phyloP scores from a whole-genome alignment of 2,888 invertebrate species.

The Heteromyza rotundicornis region DNA sequence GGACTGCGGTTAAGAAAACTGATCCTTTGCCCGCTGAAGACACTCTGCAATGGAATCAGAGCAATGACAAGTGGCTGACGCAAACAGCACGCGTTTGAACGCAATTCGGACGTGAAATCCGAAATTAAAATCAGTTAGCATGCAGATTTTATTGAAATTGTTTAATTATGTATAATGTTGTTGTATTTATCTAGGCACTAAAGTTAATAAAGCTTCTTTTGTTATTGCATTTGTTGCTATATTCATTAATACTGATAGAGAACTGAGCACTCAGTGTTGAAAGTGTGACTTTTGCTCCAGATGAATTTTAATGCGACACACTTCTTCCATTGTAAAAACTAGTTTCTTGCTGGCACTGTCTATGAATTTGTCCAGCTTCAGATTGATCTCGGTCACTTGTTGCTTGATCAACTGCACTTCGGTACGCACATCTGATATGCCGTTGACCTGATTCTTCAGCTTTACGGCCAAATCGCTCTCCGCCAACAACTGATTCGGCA shows the following conservation, averaged over 20 bases:
- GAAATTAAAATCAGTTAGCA: no score
- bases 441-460: conserved; percentile 45
- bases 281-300: conserved; percentile 40
- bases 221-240: not conserved
- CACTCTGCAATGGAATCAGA: conserved; percentile 55
- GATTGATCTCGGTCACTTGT: conserved; percentile 45
- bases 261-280: conserved; percentile 22
- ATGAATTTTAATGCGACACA: conserved; percentile 50
- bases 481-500: conserved; percentile 45
- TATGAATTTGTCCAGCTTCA: conserved; percentile 52
- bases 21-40: conserved; percentile 48
- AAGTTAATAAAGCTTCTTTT: conserved; percentile 7
- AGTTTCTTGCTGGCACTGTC: conserved; percentile 51
- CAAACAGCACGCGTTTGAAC: conserved; percentile 28
- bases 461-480: conserved; percentile 42
- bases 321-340: conserved; percentile 50
- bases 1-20: conserved; percentile 43
- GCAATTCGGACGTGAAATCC: not conserved
- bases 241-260: not conserved
- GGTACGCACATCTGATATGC: conserved; percentile 42
- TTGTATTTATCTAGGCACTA: conserved; percentile 6
- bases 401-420: conserved; percentile 48
- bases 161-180: no score
- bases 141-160: no score
- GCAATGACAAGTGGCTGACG: conserved; percentile 58